Conservation (phyloP, 2,113 vertebrate genomes). For the Verasper variegatus region DNA sequence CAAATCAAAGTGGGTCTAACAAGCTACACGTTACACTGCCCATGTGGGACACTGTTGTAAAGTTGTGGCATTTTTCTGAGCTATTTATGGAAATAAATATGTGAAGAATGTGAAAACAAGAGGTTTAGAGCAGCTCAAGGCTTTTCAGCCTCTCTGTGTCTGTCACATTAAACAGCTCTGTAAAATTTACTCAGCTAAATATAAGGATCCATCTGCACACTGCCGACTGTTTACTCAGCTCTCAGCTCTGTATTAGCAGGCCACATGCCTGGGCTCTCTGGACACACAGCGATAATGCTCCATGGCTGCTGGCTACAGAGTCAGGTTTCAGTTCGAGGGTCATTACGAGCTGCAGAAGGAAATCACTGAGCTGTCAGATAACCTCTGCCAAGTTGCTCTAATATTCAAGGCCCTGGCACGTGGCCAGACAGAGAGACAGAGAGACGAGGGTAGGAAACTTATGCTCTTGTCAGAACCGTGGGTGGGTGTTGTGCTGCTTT, state of each 20-base stretch:
- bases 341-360: conserved; percentile 46
- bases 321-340: conserved; percentile 27
- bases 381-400: conserved; percentile 53
- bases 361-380: conserved; percentile 41
- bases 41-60: not conserved
- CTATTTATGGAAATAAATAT: conserved; percentile 22
- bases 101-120: conserved; percentile 16
- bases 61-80: conserved; percentile 7
- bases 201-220: conserved; percentile 33
- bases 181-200: conserved; percentile 49
- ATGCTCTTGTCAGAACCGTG: not conserved
- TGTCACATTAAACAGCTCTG: conserved; percentile 31
- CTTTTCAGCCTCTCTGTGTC: not conserved
- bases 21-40: not conserved
- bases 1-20: not conserved
- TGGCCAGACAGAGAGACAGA: not conserved
- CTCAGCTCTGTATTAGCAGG: conserved; percentile 34
- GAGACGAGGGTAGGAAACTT: not conserved
- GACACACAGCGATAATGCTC: conserved; percentile 39
- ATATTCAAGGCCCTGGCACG: conserved; percentile 31
- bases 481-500: not conserved
- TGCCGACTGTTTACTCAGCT: conserved; percentile 39
- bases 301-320: conserved; percentile 4
- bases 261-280: conserved; percentile 27
- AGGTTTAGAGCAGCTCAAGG: not conserved